Evolutionary conservation across 2,888 invertebrate species (phyloP), one percentile per base, ranked within the genome.

Genomic region (Drosophila nigricruria): DNA sequence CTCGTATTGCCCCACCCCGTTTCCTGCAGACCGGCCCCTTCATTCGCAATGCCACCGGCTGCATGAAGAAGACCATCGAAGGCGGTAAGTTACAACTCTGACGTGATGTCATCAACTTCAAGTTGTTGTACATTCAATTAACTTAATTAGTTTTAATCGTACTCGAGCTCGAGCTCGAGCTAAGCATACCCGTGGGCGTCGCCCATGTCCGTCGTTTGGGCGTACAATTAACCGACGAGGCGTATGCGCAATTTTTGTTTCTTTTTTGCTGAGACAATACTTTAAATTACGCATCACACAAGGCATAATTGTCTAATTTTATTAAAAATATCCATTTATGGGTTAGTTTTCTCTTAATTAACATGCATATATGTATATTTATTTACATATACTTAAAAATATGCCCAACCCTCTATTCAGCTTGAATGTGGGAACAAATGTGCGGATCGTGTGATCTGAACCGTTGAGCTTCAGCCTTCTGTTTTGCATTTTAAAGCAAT

Each of bases 1-100:
- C 81, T 43, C 89, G 81, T 47, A 65, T 88, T 6, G 63, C 87
- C 20, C 83, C 91, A 20, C 92, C 92, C n/a, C 87, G 90, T 36
- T 91, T 79, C 80, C 74, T 91, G 57, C 86, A 83, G 36, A 76
- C 47, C n/a, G 34, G 52, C 10, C 52, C 52, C 65, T 63, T 84
- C 58, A 62, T 78, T 16, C 87, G 81, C 53, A 92, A 92, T 77
- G 92, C 92, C 67, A 92, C 92, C 25, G 92, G 93, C 54, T 92
- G 92, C 86, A 89, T 92, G 91, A 92, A 88, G 82, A 90, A 91
- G 79, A 79, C 71, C 50, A 70, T 92, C 52, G 91, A 90, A 14
- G 73, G 77, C 58, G 68, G 92, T 92, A 87, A 92, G 92, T 91
- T 10, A 1, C 25, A 32, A 3, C 30, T 64, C 20, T 1, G 12